Evolutionary conservation across 1,140 invertebrate species (phyloP), one percentile per base, ranked within the genome.

Genomic region (Bombus cullumanus): DNA sequence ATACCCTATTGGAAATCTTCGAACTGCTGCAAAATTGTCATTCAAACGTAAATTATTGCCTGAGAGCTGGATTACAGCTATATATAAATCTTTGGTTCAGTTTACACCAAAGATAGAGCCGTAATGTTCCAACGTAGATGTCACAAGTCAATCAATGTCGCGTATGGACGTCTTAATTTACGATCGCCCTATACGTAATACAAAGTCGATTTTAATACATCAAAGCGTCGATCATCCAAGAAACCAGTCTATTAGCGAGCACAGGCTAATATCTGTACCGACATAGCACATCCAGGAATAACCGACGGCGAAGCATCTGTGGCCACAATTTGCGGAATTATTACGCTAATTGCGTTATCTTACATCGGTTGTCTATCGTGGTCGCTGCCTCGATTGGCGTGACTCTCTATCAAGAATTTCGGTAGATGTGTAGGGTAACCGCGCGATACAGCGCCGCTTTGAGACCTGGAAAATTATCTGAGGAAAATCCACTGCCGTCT

Each of bases 291-390:
- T 59, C 39, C 75, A 62, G 53, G 76, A 79, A 84, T 72, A 80
- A 79, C 53, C 82, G 47, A 43, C 28, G 25, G 34, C 43, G 31
- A 53, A 66, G 71, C n/a, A 75, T 81, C 78, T 15, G 57, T 9
- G n/a, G 62, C 71, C 57, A 43, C 59, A 85, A 85, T 85, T 85
- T 59, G 71, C 71, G 41, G 71, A 68, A 74, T 85, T 81, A 81
- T 85, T 57, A 37, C n/a, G n/a, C 71, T 85, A 85, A 85, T 85
- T 85, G 59, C 59, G 37, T 85, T 81, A 75, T 75, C 84, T 85
- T 81, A 85, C n/a, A 66, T 81, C 59, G 69, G 9, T 22, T 81
- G 79, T 81, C 76, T 66, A 73, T 81, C 69, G 39, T 25, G 37
- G 71, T 22, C 3, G 22, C 18, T 25, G 28, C 3, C n/a, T 25